Evolutionary conservation across 2,797 vertebrate species (phyloP).

Genomic region (Enoplosus armatus): DNA sequence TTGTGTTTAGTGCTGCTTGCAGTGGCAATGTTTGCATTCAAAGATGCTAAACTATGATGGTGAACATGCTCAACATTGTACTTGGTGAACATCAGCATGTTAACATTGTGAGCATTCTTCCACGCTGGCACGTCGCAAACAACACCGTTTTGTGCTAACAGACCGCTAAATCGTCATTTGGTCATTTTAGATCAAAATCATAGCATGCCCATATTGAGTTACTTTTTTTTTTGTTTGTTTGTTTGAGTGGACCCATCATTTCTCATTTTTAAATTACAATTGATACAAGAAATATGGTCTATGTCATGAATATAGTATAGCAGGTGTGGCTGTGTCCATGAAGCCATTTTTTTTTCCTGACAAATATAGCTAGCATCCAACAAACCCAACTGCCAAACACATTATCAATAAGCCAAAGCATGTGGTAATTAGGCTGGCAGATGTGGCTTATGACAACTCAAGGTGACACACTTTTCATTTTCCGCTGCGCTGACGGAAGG

Average conservation of each 20-base stretch:
- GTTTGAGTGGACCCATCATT: neutral
- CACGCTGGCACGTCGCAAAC: neutral
- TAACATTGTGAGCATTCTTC: neutral
- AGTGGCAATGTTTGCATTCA: neutral
- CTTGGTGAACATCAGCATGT: neutral
- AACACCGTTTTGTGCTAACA: neutral
- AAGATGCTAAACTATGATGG: neutral
- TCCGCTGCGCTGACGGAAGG: constrained; percentile 57
- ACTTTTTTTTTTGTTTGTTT: neutral
- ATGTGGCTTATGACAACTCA: constrained; percentile 74
- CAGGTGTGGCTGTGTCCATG: neutral
- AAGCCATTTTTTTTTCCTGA: neutral
- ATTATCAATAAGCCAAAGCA: constrained; percentile 57
- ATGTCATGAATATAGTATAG: too few relatives aligned
- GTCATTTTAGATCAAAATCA: neutral
- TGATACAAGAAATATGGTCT: too few relatives aligned
- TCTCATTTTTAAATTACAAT: neutral
- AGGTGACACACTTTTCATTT: constrained; percentile 82
- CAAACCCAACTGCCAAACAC: constrained; percentile 34
- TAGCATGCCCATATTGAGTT: neutral
- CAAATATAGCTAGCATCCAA: constrained; percentile 22
- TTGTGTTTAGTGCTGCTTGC: neutral
- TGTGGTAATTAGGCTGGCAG: constrained; percentile 70
- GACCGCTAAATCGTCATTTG: neutral
- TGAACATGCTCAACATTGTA: neutral